Percentiles rank a stretch among this genome's conserved stretches.
Evolutionary conservation across 1,140 invertebrate genomes (phyloP).

Genomic region (Neodiprion fabricii): DNA sequence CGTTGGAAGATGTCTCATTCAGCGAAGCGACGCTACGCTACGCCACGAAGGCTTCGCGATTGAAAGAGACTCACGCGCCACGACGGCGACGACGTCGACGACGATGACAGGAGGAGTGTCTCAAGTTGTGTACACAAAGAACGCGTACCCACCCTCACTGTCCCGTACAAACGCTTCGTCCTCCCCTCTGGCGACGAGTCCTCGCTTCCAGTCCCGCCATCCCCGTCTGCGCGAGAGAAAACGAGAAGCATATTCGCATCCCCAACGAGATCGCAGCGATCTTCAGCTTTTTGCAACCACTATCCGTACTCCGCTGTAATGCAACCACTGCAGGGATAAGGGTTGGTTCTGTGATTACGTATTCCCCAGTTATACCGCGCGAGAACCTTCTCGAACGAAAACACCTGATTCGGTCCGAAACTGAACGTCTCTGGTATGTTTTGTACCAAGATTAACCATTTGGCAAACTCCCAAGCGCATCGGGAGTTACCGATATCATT

Average conservation of each 20-base stretch:
- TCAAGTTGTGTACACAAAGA: not conserved
- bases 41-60: not conserved
- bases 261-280: not conserved
- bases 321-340: too few species aligned
- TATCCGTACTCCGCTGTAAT: too few species aligned
- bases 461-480: too few species aligned
- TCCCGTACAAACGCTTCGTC: not conserved
- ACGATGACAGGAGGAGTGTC: conserved; percentile 1
- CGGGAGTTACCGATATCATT: too few species aligned
- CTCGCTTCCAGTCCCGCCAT: not conserved
- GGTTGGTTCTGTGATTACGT: too few species aligned
- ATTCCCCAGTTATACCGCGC: too few species aligned
- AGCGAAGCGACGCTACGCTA: not conserved
- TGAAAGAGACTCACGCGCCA: not conserved
- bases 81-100: not conserved
- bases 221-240: too few species aligned
- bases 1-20: not conserved
- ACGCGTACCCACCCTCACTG: not conserved
- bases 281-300: not conserved
- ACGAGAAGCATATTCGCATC: too few species aligned
- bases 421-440: too few species aligned
- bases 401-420: too few species aligned
- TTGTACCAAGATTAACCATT: too few species aligned
- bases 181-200: not conserved
- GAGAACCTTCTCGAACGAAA: too few species aligned